phyloP scores from a whole-genome alignment of 2,113 vertebrate genomes.

The Heterotilapia buettikoferi region DNA sequence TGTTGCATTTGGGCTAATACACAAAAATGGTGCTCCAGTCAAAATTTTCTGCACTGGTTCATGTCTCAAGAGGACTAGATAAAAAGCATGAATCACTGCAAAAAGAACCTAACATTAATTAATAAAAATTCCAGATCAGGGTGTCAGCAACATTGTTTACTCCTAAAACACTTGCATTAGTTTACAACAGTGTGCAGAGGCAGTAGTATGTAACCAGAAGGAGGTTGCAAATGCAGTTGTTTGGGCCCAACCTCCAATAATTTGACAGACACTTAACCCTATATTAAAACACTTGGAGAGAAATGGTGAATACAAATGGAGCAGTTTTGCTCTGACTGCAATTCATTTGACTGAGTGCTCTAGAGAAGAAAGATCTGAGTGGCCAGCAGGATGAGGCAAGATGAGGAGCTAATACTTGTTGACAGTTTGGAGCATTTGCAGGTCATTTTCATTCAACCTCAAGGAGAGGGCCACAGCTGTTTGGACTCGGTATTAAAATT shows the following conservation, averaged over 20 bases:
- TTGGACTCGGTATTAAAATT: slow-evolving; percentile 14
- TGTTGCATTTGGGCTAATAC: not conserved
- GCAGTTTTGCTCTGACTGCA: not conserved
- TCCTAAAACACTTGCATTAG: not conserved
- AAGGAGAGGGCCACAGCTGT: not conserved
- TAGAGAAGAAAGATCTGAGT: not conserved
- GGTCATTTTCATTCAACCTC: slow-evolving; percentile 23
- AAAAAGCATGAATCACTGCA: not conserved
- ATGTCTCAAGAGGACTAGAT: not conserved
- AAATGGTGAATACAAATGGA: not conserved
- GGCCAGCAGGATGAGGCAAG: not conserved
- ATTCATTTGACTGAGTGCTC: not conserved
- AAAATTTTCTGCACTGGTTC: not conserved
- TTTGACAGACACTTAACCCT: not conserved
- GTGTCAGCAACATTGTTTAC: not conserved
- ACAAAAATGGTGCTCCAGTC: not conserved
- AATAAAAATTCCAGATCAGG: not conserved
- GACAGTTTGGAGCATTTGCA: slow-evolving; percentile 3
- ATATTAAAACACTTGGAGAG: not conserved
- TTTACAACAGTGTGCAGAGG: not conserved
- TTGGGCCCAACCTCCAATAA: not conserved
- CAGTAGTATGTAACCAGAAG: not conserved
- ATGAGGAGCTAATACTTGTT: not conserved
- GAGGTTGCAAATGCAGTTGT: not conserved
- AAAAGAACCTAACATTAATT: not conserved